phyloP scores from a whole-genome alignment of 2,888 invertebrate species.

The Eupithecia tripunctaria region DNA sequence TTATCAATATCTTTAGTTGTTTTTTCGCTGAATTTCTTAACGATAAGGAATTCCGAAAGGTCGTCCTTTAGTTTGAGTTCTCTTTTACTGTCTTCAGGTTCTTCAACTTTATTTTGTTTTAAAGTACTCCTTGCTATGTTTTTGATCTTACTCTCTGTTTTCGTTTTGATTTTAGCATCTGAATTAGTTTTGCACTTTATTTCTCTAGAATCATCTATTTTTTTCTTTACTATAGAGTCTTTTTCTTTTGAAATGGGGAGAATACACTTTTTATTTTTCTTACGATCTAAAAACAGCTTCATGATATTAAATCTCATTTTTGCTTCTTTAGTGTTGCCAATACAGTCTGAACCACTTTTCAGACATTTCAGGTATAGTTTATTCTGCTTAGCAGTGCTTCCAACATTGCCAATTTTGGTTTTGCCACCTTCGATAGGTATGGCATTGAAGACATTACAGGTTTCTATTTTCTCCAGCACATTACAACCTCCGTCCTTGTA shows the following conservation, averaged over 20 bases:
- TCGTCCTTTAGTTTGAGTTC: constrained; percentile 8
- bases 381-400: not conserved
- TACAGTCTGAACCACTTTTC: not conserved
- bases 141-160: constrained; percentile 12
- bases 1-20: not conserved
- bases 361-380: constrained; percentile 14
- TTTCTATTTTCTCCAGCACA: constrained; percentile 6
- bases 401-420: constrained; percentile 32
- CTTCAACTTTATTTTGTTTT: not conserved
- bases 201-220: not conserved
- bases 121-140: not conserved
- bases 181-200: not conserved
- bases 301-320: constrained; percentile 4
- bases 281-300: not conserved
- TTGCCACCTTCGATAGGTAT: constrained; percentile 15
- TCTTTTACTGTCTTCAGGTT: constrained; percentile 6
- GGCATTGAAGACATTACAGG: constrained; percentile 4
- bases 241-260: constrained; percentile 20
- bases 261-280: constrained; percentile 1
- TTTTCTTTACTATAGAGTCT: constrained; percentile 14
- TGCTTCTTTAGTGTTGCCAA: not conserved
- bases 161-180: not conserved
- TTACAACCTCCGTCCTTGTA: not conserved
- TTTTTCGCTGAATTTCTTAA: constrained; percentile 17
- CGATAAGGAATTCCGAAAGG: constrained; percentile 20